phyloP scores from a whole-genome alignment of 2,113 vertebrate genomes.

The Onychostruthus taczanowskii region DNA sequence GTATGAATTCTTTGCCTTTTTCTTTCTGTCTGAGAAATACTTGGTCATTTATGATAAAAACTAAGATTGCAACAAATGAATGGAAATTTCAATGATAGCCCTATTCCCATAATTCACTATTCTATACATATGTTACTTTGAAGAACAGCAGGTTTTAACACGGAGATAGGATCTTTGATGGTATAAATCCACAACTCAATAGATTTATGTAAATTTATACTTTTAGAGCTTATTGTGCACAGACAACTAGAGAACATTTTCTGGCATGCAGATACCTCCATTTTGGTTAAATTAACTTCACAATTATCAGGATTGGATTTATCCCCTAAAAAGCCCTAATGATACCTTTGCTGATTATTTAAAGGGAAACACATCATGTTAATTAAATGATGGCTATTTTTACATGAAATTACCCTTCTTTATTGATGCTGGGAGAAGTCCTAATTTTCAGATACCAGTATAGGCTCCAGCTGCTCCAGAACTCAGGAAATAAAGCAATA shows the following conservation, averaged over 20 bases:
- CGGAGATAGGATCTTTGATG: not conserved
- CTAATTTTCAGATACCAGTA: not conserved
- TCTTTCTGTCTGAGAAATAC: not conserved
- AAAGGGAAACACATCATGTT: not conserved
- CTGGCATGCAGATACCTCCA: not conserved
- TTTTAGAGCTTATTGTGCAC: not conserved
- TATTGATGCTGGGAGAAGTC: not conserved
- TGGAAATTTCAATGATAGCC: not conserved
- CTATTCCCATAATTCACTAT: not conserved
- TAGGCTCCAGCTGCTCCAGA: not conserved
- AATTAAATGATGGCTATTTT: not conserved
- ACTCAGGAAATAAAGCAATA: not conserved
- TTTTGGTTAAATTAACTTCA: conserved; percentile 24
- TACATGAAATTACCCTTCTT: not conserved
- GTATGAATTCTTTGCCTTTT: not conserved
- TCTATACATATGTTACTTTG: not conserved
- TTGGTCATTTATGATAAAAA: not conserved
- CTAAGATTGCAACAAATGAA: not conserved
- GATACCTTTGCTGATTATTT: not conserved
- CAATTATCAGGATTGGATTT: not conserved
- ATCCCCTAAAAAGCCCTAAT: not conserved
- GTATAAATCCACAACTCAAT: not conserved
- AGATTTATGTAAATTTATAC: not conserved
- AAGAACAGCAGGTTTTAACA: not conserved
- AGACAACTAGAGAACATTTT: not conserved